phyloP scores from a whole-genome alignment of 2,888 invertebrate species.

The Dioctria rufipes region DNA sequence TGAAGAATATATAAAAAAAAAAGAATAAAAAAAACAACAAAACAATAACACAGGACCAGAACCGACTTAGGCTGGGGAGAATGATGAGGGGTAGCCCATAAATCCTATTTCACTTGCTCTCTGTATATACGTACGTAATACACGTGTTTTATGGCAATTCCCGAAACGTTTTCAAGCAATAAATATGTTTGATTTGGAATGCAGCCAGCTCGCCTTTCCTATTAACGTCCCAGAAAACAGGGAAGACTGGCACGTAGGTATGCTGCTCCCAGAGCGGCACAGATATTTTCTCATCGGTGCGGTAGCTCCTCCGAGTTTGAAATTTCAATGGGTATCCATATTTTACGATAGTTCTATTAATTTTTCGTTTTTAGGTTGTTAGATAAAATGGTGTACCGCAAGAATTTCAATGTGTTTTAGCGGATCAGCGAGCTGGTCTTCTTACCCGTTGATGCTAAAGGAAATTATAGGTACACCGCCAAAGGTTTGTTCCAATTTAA shows the following conservation, averaged over 20 bases:
- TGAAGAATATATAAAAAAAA: background rate
- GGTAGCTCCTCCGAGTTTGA: background rate
- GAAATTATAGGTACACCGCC: background rate
- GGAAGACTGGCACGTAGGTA: conserved; percentile 17
- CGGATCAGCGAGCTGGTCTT: background rate
- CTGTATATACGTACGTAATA: conserved; percentile 15
- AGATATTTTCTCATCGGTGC: conserved; percentile 20
- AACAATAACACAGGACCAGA: conserved; percentile 43
- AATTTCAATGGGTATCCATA: conserved; percentile 49
- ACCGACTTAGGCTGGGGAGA: background rate
- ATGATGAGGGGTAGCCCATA: conserved; percentile 37
- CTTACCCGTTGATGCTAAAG: background rate
- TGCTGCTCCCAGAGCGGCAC: conserved; percentile 16
- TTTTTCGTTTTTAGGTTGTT: conserved; percentile 29
- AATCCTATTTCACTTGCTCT: conserved; percentile 48
- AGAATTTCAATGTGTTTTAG: background rate
- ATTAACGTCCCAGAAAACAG: conserved; percentile 29
- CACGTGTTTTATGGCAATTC: conserved; percentile 62
- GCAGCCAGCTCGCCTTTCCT: conserved; percentile 60
- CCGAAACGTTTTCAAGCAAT: conserved; percentile 68
- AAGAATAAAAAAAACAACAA: conserved; percentile 4
- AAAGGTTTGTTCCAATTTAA: too few relatives aligned
- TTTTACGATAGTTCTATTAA: conserved; percentile 51
- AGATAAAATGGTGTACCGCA: conserved; percentile 43
- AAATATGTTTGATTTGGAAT: conserved; percentile 68